Evolutionary conservation across 2,888 invertebrate genomes (phyloP).

Genomic region (Nomada fabriciana): DNA sequence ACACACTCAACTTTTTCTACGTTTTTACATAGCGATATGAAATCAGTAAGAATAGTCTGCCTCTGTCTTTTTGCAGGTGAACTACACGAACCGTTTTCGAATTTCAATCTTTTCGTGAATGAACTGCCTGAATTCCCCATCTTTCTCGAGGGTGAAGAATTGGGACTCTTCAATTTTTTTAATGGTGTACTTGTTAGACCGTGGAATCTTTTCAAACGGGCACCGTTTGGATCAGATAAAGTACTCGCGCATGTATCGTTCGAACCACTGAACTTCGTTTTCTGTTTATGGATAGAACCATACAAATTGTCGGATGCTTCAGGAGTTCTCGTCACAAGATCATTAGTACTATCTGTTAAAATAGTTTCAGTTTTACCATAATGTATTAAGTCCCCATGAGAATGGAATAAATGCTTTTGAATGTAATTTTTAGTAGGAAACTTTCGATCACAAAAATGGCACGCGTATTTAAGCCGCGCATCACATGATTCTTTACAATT

Average conservation of each 20-base stretch:
- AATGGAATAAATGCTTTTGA: conserved; percentile 65
- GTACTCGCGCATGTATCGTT: no score
- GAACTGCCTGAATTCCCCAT: background rate
- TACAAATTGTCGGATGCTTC: background rate
- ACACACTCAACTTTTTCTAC: background rate
- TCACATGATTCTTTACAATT: background rate
- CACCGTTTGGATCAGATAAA: no score
- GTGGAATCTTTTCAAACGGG: background rate
- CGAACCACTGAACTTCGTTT: background rate
- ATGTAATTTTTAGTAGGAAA: conserved; percentile 3
- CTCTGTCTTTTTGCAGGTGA: conserved; percentile 42
- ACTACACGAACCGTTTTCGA: background rate
- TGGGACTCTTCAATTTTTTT: background rate
- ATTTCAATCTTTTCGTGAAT: background rate
- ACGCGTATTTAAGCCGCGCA: conserved; percentile 8
- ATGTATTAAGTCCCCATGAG: conserved; percentile 25
- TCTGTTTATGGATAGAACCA: no score
- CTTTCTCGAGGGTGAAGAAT: background rate
- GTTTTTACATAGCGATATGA: conserved; percentile 14
- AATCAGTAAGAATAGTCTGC: conserved; percentile 60
- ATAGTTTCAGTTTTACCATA: background rate
- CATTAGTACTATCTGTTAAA: background rate
- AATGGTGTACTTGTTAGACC: no score
- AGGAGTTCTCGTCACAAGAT: background rate
- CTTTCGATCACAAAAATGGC: conserved; percentile 43